These are phyloP conservation scores for Rhopalosiphum nymphaeae DNA, from an alignment of 2,888 invertebrate genomes.

Conservation along the genomic window DNA sequence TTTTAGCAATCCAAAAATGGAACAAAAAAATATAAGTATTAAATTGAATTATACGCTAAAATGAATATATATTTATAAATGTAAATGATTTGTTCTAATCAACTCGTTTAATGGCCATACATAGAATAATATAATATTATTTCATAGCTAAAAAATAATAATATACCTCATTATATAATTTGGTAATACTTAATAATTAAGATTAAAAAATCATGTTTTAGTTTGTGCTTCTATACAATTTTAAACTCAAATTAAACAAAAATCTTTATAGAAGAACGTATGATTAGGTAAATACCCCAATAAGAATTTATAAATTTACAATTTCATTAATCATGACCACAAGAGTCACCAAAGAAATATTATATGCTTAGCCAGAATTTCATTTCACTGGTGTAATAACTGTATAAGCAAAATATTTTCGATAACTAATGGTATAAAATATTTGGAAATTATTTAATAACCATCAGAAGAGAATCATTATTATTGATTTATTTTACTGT, in stretches of 20 bases:
- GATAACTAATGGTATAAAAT: neutral
- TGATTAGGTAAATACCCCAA: neutral
- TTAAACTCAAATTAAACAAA: neutral
- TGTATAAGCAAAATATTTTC: neutral
- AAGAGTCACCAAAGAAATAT: neutral
- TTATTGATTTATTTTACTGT: neutral
- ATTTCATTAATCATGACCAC: neutral
- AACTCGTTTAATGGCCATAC: neutral
- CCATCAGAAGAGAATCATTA: neutral
- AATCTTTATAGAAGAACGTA: neutral
- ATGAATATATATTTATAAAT: neutral
- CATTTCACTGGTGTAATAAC: neutral
- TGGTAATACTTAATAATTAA: neutral
- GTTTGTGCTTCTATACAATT: neutral
- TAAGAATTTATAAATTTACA: neutral
- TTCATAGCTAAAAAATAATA: neutral
- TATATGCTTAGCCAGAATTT: neutral
- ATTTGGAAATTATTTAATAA: neutral
- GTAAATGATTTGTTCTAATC: neutral
- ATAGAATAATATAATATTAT: neutral
- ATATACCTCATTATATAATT: too few relatives aligned
- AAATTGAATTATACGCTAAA: neutral
- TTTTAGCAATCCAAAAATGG: neutral
- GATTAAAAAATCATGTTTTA: neutral
- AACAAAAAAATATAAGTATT: neutral